These are phyloP conservation scores for Hartigia nigra DNA, from an alignment of 2,888 invertebrate genomes.

Conservation along the genomic window DNA sequence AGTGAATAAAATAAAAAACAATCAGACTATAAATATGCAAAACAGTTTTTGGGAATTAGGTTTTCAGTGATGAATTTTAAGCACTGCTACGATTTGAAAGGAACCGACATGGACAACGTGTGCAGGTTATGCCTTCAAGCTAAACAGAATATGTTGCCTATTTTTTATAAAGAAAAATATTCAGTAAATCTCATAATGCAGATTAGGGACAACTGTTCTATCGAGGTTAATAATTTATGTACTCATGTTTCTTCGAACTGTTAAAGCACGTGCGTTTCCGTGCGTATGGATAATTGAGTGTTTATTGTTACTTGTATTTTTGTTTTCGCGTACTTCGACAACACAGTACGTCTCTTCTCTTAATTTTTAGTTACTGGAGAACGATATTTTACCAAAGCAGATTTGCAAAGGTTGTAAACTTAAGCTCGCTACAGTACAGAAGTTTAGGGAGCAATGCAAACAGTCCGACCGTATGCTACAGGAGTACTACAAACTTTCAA, in stretches of 20 bases:
- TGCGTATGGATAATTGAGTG: neutral
- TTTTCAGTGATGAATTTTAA: neutral
- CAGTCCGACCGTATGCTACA: slow-evolving; percentile 28
- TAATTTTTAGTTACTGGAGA: slow-evolving; percentile 27
- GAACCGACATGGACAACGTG: slow-evolving; percentile 18
- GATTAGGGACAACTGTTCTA: slow-evolving; percentile 34
- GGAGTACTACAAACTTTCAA: slow-evolving; percentile 12
- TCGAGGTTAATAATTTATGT: slow-evolving; percentile 27
- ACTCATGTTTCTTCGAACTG: neutral
- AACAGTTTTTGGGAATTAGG: neutral
- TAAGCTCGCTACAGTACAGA: slow-evolving; percentile 21
- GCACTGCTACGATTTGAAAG: neutral
- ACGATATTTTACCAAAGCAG: slow-evolving; percentile 29
- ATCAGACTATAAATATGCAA: neutral
- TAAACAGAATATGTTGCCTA: slow-evolving; percentile 15
- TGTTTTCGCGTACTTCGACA: neutral
- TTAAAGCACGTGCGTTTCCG: neutral
- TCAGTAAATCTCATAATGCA: slow-evolving; percentile 11
- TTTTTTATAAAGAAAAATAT: slow-evolving; percentile 23
- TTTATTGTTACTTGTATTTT: neutral
- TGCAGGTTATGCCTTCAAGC: slow-evolving; percentile 37
- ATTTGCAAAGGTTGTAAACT: slow-evolving; percentile 33
- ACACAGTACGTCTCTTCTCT: neutral
- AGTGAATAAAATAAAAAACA: neutral
- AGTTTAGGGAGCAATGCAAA: slow-evolving; percentile 34